Percentiles rank a stretch among this genome's conserved stretches.
These are phyloP conservation scores for Apodemia duryi DNA, from an alignment of 2,888 invertebrate genomes.

Conservation along the genomic window DNA sequence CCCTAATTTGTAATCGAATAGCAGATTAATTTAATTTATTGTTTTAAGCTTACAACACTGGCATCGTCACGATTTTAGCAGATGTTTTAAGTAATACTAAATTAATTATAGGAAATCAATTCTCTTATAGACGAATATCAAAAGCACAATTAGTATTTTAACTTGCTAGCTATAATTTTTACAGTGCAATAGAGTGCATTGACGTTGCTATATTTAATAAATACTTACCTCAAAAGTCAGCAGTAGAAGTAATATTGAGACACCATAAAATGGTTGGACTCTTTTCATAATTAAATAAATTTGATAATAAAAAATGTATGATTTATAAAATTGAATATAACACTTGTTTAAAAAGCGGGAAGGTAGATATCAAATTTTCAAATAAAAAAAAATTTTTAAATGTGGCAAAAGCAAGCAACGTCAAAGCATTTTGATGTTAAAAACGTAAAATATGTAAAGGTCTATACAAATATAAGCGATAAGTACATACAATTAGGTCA, in stretches of 20 bases:
- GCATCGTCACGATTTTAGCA: constrained; percentile 29
- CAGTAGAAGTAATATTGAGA: neutral
- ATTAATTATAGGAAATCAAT: constrained; percentile 28
- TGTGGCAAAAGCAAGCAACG: neutral
- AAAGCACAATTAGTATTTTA: constrained; percentile 35
- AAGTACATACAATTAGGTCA: neutral
- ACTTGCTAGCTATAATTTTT: constrained; percentile 29
- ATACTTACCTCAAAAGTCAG: neutral
- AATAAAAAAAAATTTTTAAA: neutral
- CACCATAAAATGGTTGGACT: neutral
- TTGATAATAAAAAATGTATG: neutral
- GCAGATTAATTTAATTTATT: constrained; percentile 31
- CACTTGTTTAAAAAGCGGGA: neutral
- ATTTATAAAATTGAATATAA: neutral
- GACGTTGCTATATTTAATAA: neutral
- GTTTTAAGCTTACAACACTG: constrained; percentile 26
- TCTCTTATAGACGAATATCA: constrained; percentile 29
- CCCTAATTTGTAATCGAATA: no score
- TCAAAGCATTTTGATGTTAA: neutral
- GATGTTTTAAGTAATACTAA: constrained; percentile 30
- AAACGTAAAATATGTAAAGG: neutral
- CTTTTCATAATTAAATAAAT: neutral
- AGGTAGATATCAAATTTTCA: neutral
- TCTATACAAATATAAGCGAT: neutral
- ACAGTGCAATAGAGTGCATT: constrained; percentile 13